Base-by-base conservation (phyloP, 2,797 vertebrate genomes). In the Sebastes goodei region DNA sequence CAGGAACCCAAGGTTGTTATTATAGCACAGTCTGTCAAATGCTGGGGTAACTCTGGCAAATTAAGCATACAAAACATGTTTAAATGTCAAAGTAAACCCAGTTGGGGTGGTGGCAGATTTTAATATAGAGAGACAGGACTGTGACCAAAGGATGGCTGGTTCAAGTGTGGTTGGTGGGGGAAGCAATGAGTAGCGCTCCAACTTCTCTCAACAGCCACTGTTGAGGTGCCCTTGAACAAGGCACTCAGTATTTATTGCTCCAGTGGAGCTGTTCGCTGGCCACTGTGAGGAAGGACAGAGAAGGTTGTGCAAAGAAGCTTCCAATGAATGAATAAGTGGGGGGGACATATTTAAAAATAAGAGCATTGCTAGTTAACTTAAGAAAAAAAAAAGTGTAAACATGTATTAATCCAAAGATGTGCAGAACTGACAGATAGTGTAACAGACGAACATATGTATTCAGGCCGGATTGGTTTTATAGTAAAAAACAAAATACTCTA, bases 201-300 rank as follows among this genome's bases (percentile, higher is more conserved):
- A 60, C 56, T 29, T 71, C 65, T 68, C 55, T 76, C 63, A 75
- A 62, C 20, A 84, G 57, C 42, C 8, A 20, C 66, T 78, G 52
- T 23, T 77, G 83, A 82, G 42, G 62, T 80, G 73, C 46, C 81
- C 57, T 80, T 77, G 38, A 71, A 80, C 46, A 77, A 79, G 65
- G 62, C 52, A 77, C 59, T 69, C 60, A n/a, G 11, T 74, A 32
- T 74, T 53, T 74, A 84, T 71, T 69, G 73, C 72, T 52, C 29
- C 65, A 64, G 49, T 78, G 66, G 21, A 87, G 72, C 57, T 75
- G 23, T 59, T 88, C 20, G 38, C 30, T 15, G 55, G 38, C 5
- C 23, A 38, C 32, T 10, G 10, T 57, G 32, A 68, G 8, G 52
- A 21, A 61, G 30, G 5, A 49, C 3, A 33, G 33, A 57, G 42